Percentiles rank a stretch among this genome's conserved stretches.
Conservation (phyloP, 2,888 invertebrate genomes). For the Metacarcinus magister region DNA sequence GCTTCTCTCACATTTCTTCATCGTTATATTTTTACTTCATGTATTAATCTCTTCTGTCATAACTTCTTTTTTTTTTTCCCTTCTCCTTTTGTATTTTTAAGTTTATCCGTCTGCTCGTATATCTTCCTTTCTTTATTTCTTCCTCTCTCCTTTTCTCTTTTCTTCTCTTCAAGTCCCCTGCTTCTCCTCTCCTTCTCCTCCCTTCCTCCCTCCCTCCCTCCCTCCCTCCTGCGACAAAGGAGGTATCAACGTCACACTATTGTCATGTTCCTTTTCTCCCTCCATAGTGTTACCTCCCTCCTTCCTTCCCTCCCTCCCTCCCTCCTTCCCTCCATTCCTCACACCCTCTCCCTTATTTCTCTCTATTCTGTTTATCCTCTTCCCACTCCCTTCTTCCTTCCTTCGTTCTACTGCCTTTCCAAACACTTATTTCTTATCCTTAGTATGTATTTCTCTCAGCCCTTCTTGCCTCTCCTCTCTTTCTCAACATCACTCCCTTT, state of each 20-base stretch:
- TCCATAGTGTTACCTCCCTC: background rate
- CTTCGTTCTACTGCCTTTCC: background rate
- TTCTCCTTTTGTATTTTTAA: background rate
- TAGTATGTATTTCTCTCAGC: background rate
- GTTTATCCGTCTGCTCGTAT: background rate
- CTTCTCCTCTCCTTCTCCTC: background rate
- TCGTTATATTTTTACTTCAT: background rate
- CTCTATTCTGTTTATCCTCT: background rate
- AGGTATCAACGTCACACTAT: slow-evolving; percentile 45
- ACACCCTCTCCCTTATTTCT: background rate
- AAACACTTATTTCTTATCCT: background rate
- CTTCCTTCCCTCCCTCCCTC: background rate
- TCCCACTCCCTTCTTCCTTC: background rate
- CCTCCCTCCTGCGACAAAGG: background rate
- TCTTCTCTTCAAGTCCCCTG: background rate
- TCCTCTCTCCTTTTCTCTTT: background rate
- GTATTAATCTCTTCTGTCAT: background rate
- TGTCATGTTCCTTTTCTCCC: slow-evolving; percentile 41
- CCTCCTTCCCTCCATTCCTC: background rate
- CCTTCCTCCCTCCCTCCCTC: background rate
- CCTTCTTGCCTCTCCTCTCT: background rate
- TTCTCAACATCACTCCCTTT: background rate
- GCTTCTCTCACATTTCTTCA: background rate
- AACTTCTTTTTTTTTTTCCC: background rate
- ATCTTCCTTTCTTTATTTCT: background rate